Evolutionary conservation across 2,888 invertebrate genomes (phyloP).

Genomic region (Pyrochroa serraticornis): DNA sequence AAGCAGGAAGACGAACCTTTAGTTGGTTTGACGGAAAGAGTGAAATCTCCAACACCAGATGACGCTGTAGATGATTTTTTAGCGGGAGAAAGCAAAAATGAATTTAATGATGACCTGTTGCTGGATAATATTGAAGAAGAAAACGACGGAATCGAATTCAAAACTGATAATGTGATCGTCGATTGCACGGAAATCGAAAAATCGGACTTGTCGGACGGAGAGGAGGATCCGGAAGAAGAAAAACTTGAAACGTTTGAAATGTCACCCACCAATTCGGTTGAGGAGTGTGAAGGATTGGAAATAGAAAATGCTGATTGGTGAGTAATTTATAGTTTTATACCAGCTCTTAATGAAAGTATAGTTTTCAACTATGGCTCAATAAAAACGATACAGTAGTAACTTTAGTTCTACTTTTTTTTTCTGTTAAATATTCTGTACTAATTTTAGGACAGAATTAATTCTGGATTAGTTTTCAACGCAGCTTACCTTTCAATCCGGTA

Average conservation of each 20-base stretch:
- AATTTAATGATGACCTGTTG: conserved; percentile 38
- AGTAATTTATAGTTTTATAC: not conserved
- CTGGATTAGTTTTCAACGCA: too few relatives aligned
- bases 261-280: conserved; percentile 23
- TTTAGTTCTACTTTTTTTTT: too few relatives aligned
- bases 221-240: conserved; percentile 27
- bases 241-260: conserved; percentile 26
- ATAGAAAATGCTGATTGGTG: not conserved
- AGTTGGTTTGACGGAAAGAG: conserved; percentile 34
- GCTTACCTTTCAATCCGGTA: too few relatives aligned
- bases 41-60: conserved; percentile 46
- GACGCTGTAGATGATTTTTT: conserved; percentile 50
- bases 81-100: conserved; percentile 49
- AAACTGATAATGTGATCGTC: conserved; percentile 38
- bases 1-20: conserved; percentile 35
- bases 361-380: too few relatives aligned
- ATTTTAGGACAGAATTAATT: too few relatives aligned
- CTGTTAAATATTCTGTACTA: too few relatives aligned
- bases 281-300: not conserved
- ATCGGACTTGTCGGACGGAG: conserved; percentile 12
- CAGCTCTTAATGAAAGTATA: too few relatives aligned
- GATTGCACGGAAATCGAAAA: conserved; percentile 36
- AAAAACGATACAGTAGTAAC: too few relatives aligned
- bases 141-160: conserved; percentile 40
- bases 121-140: conserved; percentile 29